Conservation (phyloP, 2,797 vertebrate genomes). For the Paratrypauchen microcephalus region DNA sequence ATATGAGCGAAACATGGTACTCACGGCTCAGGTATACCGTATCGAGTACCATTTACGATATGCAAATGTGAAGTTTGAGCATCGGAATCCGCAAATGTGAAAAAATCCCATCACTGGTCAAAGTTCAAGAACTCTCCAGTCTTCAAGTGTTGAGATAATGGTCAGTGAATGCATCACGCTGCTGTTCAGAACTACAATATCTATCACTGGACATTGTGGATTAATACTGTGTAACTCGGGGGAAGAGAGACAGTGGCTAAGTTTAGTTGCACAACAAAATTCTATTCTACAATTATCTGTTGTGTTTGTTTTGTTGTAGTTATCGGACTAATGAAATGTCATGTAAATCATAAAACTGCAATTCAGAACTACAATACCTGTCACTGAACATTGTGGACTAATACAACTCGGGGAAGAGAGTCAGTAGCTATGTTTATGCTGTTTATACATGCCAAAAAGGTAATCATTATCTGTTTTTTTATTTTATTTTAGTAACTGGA, state of each 20-base stretch:
- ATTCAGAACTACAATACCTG: constrained; percentile 26
- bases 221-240: constrained; percentile 60
- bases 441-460: too few species aligned
- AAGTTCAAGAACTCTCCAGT: constrained; percentile 77
- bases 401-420: constrained; percentile 37
- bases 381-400: constrained; percentile 61
- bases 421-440: too few species aligned
- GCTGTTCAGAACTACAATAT: constrained; percentile 72
- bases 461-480: too few species aligned
- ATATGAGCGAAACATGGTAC: constrained; percentile 31
- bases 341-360: too few species aligned
- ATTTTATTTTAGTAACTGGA: too few species aligned
- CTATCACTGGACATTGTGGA: constrained; percentile 65
- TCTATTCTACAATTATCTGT: too few species aligned
- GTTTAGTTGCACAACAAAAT: too few species aligned
- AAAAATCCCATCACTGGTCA: constrained; percentile 72
- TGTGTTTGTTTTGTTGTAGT: too few species aligned
- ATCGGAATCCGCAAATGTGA: constrained; percentile 67
- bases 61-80: constrained; percentile 72
- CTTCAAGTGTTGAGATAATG: constrained; percentile 77
- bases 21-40: constrained; percentile 40
- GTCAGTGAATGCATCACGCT: constrained; percentile 69
- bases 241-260: constrained; percentile 37
- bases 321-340: too few species aligned
- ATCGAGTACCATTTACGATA: constrained; percentile 70